Conservation (phyloP, 2,888 invertebrate species). For the Lucinisca nassula region DNA sequence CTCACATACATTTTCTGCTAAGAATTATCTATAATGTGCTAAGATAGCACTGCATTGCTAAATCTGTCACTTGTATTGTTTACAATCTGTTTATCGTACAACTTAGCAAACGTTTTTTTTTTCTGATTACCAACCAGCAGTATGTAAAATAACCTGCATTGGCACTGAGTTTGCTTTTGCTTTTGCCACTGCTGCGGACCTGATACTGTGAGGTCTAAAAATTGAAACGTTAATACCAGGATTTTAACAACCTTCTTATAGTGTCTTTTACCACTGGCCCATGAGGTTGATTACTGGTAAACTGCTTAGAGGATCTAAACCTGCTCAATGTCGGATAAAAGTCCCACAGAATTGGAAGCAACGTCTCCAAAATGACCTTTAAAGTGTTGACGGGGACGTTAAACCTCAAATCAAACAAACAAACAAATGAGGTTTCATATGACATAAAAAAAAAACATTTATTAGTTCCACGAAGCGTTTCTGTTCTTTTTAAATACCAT, state of each 20-base stretch:
- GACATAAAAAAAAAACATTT: neutral
- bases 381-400: too few species aligned
- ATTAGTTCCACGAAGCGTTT: neutral
- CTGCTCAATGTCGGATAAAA: too few species aligned
- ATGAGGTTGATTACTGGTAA: too few species aligned
- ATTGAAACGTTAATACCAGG: neutral
- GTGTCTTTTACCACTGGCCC: constrained; percentile 2
- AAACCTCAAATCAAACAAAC: too few species aligned
- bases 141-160: neutral
- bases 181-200: neutral
- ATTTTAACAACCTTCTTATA: constrained; percentile 2
- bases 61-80: neutral
- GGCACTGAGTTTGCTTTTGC: neutral
- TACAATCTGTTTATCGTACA: neutral
- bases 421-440: constrained; percentile 27
- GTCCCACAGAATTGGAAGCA: too few species aligned
- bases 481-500: neutral
- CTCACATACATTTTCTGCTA: too few species aligned
- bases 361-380: too few species aligned
- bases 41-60: neutral
- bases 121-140: neutral
- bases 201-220: neutral
- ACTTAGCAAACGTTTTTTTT: neutral
- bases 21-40: too few species aligned
- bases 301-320: too few species aligned